Percentiles rank a stretch among this genome's conserved stretches.
phyloP scores from a whole-genome alignment of 2,113 vertebrate species.

The Typhlomys cinereus region DNA sequence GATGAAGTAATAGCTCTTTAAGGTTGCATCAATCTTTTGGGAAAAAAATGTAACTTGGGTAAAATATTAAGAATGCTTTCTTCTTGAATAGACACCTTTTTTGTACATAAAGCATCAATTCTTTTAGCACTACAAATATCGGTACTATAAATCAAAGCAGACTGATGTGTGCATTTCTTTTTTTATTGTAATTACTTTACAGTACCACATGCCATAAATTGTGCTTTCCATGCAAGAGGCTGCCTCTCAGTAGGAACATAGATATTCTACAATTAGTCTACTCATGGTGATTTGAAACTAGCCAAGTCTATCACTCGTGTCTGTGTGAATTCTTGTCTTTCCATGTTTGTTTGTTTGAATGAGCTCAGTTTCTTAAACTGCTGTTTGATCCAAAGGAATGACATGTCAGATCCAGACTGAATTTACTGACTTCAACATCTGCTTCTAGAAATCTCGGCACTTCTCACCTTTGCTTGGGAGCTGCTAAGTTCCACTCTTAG shows the following conservation, averaged over 20 bases:
- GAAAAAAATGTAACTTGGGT: background rate
- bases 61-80: conserved; percentile 30
- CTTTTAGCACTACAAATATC: background rate
- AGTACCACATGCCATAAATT: background rate
- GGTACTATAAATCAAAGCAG: background rate
- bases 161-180: background rate
- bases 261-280: conserved; percentile 17
- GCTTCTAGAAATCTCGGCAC: conserved; percentile 78
- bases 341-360: conserved; percentile 29
- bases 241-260: background rate
- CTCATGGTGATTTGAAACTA: background rate
- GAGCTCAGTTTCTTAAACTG: conserved; percentile 44
- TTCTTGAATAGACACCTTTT: conserved; percentile 29
- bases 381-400: conserved; percentile 4
- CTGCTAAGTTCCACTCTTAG: conserved; percentile 75
- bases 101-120: conserved; percentile 15
- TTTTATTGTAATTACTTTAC: conserved; percentile 32
- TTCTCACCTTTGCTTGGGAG: conserved; percentile 82
- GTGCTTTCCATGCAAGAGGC: background rate
- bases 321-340: conserved; percentile 15
- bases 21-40: conserved; percentile 17
- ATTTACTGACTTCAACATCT: conserved; percentile 78
- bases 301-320: background rate
- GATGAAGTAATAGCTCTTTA: conserved; percentile 19
- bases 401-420: conserved; percentile 21